phyloP scores from a whole-genome alignment of 2,797 vertebrate genomes.

The Fundulus diaphanus region DNA sequence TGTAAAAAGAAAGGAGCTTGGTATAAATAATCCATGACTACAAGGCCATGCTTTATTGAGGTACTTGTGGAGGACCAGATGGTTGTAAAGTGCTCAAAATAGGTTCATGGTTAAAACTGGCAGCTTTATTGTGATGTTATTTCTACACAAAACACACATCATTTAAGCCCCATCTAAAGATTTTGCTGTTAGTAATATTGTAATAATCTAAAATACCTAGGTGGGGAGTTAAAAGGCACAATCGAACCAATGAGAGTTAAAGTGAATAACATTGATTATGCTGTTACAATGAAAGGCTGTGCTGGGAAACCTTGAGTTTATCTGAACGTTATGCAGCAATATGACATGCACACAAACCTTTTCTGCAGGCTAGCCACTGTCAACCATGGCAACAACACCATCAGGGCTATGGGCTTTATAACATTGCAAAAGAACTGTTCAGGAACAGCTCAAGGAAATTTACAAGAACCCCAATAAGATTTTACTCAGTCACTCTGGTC shows the following conservation, averaged over 20 bases:
- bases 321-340: neutral
- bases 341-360: neutral
- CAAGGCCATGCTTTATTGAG: conserved; percentile 9
- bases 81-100: conserved; percentile 1
- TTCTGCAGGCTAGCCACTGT: neutral
- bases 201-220: neutral
- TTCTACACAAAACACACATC: neutral
- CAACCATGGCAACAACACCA: neutral
- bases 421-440: neutral
- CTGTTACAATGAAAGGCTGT: neutral
- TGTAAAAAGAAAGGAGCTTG: neutral
- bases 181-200: neutral
- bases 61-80: neutral
- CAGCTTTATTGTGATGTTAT: neutral
- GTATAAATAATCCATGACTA: conserved; percentile 21
- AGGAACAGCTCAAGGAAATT: neutral
- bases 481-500: neutral
- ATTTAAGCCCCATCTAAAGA: neutral
- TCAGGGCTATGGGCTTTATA: neutral
- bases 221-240: neutral
- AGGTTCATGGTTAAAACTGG: neutral
- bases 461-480: neutral
- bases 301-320: neutral
- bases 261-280: neutral
- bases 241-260: neutral